Base-by-base conservation (phyloP, 2,113 vertebrate species). In the Anoura caudifer region DNA sequence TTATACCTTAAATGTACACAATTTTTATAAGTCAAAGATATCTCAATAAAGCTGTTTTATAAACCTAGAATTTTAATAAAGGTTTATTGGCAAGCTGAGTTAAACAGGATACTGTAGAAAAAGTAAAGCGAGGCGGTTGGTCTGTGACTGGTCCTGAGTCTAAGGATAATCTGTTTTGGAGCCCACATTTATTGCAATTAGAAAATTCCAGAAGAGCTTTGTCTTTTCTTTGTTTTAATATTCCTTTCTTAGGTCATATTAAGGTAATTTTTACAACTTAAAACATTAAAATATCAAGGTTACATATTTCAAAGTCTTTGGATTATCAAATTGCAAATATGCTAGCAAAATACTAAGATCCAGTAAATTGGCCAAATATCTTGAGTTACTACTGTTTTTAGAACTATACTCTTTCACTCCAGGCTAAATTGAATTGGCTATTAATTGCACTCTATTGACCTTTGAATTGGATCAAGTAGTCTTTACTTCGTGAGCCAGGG, bases 341-440 rank as follows among this genome's bases (percentile, higher is more conserved):
- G 10, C 22, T 69, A 76, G 43, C 26, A 91, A 96, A 94, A 36
- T 69, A 56, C 7, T 1, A 47, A 92, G n/a, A 22, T 17, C 31
- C n/a, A 43, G 19, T 75, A 95, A 90, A 91, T 38, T 85, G 36
- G 6, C 65, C 73, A 90, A 90, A 73, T 38, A 80, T 15, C 76
- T 76, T 59, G n/a, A 81, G 38, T 28, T 81, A 61, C 41, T 83
- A 5, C 50, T 95, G 15, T 50, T 54, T 91, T 80, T 76, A 87
- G 38, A 91, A 84, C 19, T 33, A 41, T 67, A 5, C 10, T 76
- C 61, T 84, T 94, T 95, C 16, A 79, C 65, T 16, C 8, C 43
- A 85, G 56, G 81, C 61, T 95, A 26, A 95, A 92, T 91, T 83
- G 65, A 95, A 83, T 82, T 95, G 91, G 81, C 38, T n/a, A 75